Conservation (phyloP, 2,888 invertebrate species). For the Netelia melanura region DNA sequence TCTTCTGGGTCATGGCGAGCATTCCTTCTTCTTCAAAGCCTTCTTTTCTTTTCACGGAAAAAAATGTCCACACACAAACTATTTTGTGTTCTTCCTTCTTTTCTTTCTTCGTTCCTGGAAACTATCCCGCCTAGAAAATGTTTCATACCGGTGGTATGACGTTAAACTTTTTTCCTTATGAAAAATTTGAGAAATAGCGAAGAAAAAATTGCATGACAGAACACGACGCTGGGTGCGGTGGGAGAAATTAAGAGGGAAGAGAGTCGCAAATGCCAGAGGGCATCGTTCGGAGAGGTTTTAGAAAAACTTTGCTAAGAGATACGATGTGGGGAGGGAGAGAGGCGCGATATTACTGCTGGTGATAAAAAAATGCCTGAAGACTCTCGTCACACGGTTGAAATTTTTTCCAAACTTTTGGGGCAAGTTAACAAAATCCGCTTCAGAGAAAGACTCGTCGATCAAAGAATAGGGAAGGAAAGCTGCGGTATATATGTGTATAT, state of each 20-base stretch:
- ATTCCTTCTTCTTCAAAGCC: constrained; percentile 5
- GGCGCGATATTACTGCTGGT: background rate
- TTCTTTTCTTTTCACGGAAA: background rate
- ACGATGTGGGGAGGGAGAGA: background rate
- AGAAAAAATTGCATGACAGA: background rate
- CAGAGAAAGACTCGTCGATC: constrained; percentile 23
- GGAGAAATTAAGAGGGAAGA: constrained; percentile 8
- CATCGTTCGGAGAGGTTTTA: constrained; percentile 15
- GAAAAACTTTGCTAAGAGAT: background rate
- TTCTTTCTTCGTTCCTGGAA: background rate
- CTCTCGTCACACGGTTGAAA: constrained; percentile 17
- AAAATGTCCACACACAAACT: background rate
- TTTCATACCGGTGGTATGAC: background rate
- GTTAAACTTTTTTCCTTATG: constrained; percentile 28
- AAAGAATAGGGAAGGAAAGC: background rate
- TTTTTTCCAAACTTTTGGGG: background rate
- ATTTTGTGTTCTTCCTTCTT: background rate
- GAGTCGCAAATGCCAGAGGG: constrained; percentile 13
- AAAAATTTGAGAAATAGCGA: constrained; percentile 9
- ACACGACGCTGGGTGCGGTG: background rate
- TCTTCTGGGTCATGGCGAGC: background rate
- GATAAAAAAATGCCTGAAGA: constrained; percentile 14
- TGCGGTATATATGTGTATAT: background rate
- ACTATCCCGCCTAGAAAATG: constrained; percentile 17
- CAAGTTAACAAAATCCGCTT: background rate